Evolutionary conservation across 2,797 vertebrate genomes (phyloP), one percentile per base, ranked within the genome.

Genomic region (Myotis myotis): DNA sequence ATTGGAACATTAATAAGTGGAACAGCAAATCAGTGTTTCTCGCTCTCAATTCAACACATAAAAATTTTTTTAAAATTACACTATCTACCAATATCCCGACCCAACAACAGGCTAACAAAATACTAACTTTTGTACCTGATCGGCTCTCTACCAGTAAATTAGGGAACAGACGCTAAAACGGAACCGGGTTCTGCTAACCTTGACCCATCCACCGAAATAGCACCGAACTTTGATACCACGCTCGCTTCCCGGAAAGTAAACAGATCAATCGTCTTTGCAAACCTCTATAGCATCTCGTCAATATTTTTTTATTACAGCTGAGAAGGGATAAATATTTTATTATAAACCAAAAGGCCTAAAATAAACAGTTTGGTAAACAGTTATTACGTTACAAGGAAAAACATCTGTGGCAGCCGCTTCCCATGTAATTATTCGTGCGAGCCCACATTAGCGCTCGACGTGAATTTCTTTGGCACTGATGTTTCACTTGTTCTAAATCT

Each of bases 361-460:
- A 98, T 98, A 99, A 98, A 98, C 98, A 98, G 98, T 98, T 98
- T 98, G 98, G 98, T 98, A 99, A 99, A 98, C 97, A 98, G 98
- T 98, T 98, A 98, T 99, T 98, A 98, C 98, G 97, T 98, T 98
- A 98, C 98, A 98, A 98, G 98, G 97, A 98, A 98, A 98, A 98
- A 98, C 98, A 98, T 98, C 98, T 98, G 98, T 98, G 98, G 97
- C 98, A 98, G 98, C 97, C 95, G 98, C 98, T 98, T 98, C 98
- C 98, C 97, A 93, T 98, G 98, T 98, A 98, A 98, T 99, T 98
- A 99, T 98, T 98, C 97, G 98, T 98, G 98, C 98, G 98, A 98
- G 98, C 98, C 98, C 98, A 97, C 98, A 98, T 98, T 98, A 98
- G 97, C 91, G 94, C 98, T 97, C 98, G 91, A 98, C 97, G 97